phyloP scores from a whole-genome alignment of 2,113 vertebrate genomes.

The Morone saxatilis region DNA sequence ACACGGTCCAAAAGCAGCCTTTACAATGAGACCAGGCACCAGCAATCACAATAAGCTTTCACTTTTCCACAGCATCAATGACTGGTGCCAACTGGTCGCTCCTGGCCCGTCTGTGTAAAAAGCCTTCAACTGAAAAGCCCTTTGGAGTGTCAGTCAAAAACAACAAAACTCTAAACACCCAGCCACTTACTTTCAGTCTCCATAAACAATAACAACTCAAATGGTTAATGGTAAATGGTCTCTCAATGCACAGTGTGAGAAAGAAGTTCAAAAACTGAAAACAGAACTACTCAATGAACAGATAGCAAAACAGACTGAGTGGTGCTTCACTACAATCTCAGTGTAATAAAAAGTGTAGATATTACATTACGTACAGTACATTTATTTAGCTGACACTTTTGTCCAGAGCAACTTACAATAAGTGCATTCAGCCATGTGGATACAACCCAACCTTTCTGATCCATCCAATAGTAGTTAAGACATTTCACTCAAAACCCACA shows the following conservation, averaged over 20 bases:
- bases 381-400: background rate
- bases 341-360: background rate
- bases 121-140: slow-evolving; percentile 20
- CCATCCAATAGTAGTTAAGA: too few relatives aligned
- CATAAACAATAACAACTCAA: background rate
- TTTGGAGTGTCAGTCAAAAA: slow-evolving; percentile 51
- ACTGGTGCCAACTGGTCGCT: slow-evolving; percentile 58
- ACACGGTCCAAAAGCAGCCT: slow-evolving; percentile 31
- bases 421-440: too few relatives aligned
- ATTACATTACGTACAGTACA: background rate
- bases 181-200: slow-evolving; percentile 22
- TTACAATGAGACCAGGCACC: slow-evolving; percentile 42
- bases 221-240: background rate
- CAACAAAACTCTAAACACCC: slow-evolving; percentile 37
- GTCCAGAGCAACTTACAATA: background rate
- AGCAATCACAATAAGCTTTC: slow-evolving; percentile 49
- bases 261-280: background rate
- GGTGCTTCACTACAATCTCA: background rate
- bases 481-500: background rate
- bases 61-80: slow-evolving; percentile 35
- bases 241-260: background rate
- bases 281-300: background rate
- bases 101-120: slow-evolving; percentile 11
- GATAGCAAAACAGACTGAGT: background rate
- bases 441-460: too few relatives aligned